Base-by-base conservation (phyloP, 2,888 invertebrate genomes). In the Agrochola macilenta region DNA sequence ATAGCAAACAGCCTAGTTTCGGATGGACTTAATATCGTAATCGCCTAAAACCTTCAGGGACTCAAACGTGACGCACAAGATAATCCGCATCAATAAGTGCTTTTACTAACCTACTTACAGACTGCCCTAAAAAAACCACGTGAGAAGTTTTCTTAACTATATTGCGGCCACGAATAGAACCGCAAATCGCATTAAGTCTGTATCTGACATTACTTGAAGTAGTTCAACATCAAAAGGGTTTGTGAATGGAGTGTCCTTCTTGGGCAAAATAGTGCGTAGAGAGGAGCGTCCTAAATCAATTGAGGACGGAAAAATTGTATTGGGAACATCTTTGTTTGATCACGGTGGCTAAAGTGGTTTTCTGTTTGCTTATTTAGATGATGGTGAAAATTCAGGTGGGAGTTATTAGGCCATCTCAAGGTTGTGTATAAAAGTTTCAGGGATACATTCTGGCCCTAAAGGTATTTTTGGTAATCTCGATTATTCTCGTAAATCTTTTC, bases 281-380 rank as follows among this genome's bases (percentile, higher is more conserved):
- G 74, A 83, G 82, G 76, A 83, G 77, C 54, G 81, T 78, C 87
- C 89, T 83, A 82, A 84, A 88, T 88, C 80, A 85, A 85, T 88
- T 87, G 77, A 74, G 74, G 58, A 43, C 70, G 72, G 70, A 57
- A 72, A 81, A 79, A 82, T 30, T 84, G 54, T 83, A 82, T 82
- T 76, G 71, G 30, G 79, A 75, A 73, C 74, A 43, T 82, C 72
- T 85, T 78, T 1, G 23, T 79, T n/a, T 39, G 75, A 73, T 83
- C 71, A 74, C 26, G 12, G 35, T 69, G 66, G 35, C 26, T 65
- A 3, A 8, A 79, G 73, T 35, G 26, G 49, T 46, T 69, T 52
- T 78, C 5, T 85, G 23, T 75, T 61, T 61, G 20, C 43, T 49
- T 46, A 20, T 20, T 30, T 20, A 68, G 26, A 7, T 11, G n/a